Conservation (phyloP, 2,113 vertebrate species). For the Aplodontia rufa region DNA sequence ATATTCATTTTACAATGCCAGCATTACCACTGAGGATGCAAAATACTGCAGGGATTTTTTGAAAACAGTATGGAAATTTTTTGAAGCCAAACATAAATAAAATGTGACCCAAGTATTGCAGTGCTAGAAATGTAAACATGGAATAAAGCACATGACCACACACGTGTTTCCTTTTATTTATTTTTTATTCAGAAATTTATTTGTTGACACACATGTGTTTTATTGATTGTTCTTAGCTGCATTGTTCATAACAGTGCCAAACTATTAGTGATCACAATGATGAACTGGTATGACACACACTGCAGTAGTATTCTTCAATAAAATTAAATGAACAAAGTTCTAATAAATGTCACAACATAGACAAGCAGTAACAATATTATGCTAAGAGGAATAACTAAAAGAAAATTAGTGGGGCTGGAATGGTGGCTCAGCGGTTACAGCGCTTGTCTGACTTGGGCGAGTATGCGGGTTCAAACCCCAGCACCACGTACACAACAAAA, state of each 20-base stretch:
- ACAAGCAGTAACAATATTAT: background rate
- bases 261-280: background rate
- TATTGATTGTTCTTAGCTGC: background rate
- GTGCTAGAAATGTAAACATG: background rate
- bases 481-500: no score
- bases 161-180: no score
- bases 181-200: no score
- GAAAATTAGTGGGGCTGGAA: no score
- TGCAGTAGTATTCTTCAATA: background rate
- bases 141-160: background rate
- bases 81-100: background rate
- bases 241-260: background rate
- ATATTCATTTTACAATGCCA: background rate
- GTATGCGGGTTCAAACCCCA: no score
- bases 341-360: background rate
- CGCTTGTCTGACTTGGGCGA: no score
- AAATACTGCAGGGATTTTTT: background rate
- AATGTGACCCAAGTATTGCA: background rate
- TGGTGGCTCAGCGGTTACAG: no score
- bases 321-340: background rate
- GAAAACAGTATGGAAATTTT: background rate
- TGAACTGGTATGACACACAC: background rate
- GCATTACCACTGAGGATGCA: background rate
- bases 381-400: background rate
- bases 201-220: background rate